Evolutionary conservation across 2,797 vertebrate species (phyloP).

Genomic region (Lophotriccus pileatus): DNA sequence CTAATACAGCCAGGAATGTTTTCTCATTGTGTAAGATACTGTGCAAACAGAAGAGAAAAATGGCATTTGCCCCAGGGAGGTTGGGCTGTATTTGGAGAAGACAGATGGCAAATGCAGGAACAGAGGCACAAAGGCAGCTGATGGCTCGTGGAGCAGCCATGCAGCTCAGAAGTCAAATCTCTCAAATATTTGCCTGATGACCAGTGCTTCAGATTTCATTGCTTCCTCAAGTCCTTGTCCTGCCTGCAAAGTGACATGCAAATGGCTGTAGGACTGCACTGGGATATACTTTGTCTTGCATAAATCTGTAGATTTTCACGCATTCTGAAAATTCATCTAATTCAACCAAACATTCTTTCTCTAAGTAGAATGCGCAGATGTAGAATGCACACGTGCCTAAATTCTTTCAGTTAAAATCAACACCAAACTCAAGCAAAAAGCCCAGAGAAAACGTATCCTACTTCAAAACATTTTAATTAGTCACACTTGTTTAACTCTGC

Average conservation of each 20-base stretch:
- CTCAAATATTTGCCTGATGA: constrained; percentile 7
- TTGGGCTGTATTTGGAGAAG: constrained; percentile 11
- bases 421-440: neutral
- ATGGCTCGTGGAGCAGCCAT: neutral
- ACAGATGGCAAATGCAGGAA: constrained; percentile 33
- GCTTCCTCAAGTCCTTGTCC: neutral
- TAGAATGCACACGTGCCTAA: neutral
- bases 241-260: neutral
- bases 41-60: neutral
- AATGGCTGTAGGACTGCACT: neutral
- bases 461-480: neutral
- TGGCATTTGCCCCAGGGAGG: neutral
- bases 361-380: neutral
- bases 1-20: neutral
- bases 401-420: neutral
- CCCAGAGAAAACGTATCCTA: neutral
- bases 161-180: neutral
- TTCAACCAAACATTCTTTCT: neutral
- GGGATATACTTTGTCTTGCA: neutral
- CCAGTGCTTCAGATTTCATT: neutral
- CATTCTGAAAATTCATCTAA: neutral
- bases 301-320: neutral
- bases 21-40: neutral
- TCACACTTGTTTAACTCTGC: constrained; percentile 1
- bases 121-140: neutral